Conservation (phyloP, 2,797 vertebrate species). For the Parauchenoglanis ngamensis region DNA sequence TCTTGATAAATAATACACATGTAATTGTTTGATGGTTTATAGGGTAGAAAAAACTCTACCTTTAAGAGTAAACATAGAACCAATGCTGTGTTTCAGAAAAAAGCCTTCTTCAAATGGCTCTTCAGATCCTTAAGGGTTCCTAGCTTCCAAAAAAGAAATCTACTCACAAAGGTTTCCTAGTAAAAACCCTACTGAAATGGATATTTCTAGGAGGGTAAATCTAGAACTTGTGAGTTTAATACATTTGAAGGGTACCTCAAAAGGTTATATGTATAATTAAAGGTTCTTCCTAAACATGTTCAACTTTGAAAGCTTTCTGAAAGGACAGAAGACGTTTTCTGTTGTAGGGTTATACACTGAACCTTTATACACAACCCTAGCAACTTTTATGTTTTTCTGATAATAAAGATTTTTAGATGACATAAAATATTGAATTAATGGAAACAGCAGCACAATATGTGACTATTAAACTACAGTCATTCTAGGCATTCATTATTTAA, state of each 20-base stretch:
- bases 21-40: background rate
- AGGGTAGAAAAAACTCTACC: background rate
- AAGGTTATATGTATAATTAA: background rate
- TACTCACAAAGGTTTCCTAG: background rate
- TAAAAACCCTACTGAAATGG: background rate
- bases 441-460: background rate
- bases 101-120: background rate
- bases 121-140: background rate
- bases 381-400: background rate
- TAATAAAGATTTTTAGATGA: background rate
- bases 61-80: background rate
- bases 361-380: background rate
- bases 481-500: background rate
- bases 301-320: background rate
- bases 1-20: background rate
- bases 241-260: background rate
- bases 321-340: background rate
- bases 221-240: background rate
- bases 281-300: background rate
- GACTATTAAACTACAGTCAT: conserved; percentile 4
- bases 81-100: background rate
- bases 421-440: background rate
- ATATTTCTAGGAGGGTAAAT: background rate
- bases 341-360: background rate
- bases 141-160: background rate